Base-by-base conservation (phyloP, 2,888 invertebrate species). In the Stenolophus ochropezus region DNA sequence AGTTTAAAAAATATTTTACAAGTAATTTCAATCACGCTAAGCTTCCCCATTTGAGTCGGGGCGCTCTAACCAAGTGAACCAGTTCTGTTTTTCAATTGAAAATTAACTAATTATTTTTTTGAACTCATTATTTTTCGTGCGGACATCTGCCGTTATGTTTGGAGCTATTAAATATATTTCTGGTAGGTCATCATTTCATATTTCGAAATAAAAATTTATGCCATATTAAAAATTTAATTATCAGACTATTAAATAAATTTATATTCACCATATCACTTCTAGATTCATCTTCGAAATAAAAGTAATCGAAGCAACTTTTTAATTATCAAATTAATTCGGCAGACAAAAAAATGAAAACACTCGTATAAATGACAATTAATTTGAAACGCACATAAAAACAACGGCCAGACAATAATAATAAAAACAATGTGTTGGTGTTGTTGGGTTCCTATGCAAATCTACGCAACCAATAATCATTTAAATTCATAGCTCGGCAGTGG, bases 381-480 rank as follows among this genome's bases (percentile, higher is more conserved):
- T 16, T 69, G 27, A 69, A 69, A 69, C 18, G 65, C 65, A 69
- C 65, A 69, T 69, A 69, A 69, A 69, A 33, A 16, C 33, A 69
- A 69, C 33, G 27, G 33, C 33, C 65, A 69, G 65, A 69, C 65
- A 69, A 69, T 69, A 69, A 69, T 69, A 27, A 27, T 69, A 69
- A 69, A 69, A 69, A 69, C 65, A 69, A 69, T 69, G 65, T 33
- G 33, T 33, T 18, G 16, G 65, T 75, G 75, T 53, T 51, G 74
- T 51, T 27, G 21, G 27, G 65, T 27, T 8, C 75, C 16, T 47
- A 77, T 77, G 77, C 77, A 77, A 77, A 77, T 58, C 21, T 27
- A 53, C 51, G 61, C 61, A 47, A 56, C 61, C 61, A 77, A 77
- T 77, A 77, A 77, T 58, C 58, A 77, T 77, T 77, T 58, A 61